Conservation (phyloP, 2,888 invertebrate species). For the Myopa testacea region DNA sequence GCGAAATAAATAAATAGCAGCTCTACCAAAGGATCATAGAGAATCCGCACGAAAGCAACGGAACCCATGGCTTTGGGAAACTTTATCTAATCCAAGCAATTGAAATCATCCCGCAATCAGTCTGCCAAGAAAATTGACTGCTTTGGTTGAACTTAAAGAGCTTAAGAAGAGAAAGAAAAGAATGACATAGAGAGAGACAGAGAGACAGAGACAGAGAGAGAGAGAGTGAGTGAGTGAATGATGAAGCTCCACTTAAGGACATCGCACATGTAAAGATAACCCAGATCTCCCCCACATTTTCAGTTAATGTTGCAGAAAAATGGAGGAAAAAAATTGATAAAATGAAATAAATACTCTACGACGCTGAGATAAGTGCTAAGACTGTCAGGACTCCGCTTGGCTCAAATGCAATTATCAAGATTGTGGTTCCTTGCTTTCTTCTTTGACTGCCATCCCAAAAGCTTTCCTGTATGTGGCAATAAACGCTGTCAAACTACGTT, state of each 20-base stretch:
- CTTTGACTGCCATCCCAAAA: neutral
- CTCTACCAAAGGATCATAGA: neutral
- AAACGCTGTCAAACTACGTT: constrained; percentile 1
- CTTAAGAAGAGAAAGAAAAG: no score
- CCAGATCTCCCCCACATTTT: neutral
- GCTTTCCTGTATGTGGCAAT: neutral
- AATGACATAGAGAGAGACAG: neutral
- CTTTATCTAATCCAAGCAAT: constrained; percentile 33
- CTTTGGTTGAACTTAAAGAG: neutral
- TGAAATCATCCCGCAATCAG: constrained; percentile 28
- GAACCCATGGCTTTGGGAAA: constrained; percentile 16
- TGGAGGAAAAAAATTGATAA: neutral
- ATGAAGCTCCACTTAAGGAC: neutral
- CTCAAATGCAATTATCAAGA: constrained; percentile 20
- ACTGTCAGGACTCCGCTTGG: constrained; percentile 11
- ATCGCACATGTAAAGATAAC: constrained; percentile 1
- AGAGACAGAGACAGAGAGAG: neutral
- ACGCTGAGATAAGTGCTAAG: neutral
- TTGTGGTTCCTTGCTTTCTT: neutral
- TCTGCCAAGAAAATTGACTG: constrained; percentile 22
- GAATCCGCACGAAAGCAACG: constrained; percentile 1
- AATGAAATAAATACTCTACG: constrained; percentile 26
- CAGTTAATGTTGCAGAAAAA: neutral
- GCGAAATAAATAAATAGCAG: constrained; percentile 13
- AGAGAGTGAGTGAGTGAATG: neutral